phyloP scores from a whole-genome alignment of 1,140 invertebrate species.

The Aphidius ervi region DNA sequence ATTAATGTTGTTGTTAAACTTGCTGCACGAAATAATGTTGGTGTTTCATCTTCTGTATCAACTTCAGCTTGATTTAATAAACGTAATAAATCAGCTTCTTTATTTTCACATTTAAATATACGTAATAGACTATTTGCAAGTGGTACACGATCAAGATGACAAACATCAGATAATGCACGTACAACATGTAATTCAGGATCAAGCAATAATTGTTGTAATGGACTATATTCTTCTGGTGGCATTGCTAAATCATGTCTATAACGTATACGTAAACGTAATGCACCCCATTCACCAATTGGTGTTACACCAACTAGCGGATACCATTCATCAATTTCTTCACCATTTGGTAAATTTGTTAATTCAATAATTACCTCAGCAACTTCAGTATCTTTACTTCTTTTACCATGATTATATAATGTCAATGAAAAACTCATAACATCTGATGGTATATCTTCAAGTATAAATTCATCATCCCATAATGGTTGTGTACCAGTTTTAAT shows the following conservation, averaged over 20 bases:
- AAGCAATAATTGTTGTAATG: conserved; percentile 82
- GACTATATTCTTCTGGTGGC: conserved; percentile 93
- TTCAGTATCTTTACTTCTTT: conserved; percentile 89
- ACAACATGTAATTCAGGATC: conserved; percentile 85
- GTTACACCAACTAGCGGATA: conserved; percentile 84
- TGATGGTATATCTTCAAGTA: conserved; percentile 92
- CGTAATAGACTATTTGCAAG: conserved; percentile 74
- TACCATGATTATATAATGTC: conserved; percentile 89
- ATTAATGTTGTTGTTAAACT: conserved; percentile 92
- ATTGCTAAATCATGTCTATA: conserved; percentile 87
- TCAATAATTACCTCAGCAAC: conserved; percentile 86
- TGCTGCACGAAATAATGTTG: conserved; percentile 88
- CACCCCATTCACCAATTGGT: conserved; percentile 91
- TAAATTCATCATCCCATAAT: conserved; percentile 92
- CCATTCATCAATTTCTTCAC: conserved; percentile 90
- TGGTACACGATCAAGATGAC: conserved; percentile 82
- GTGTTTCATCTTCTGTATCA: conserved; percentile 85
- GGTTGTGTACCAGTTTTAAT: conserved; percentile 81
- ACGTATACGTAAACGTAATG: conserved; percentile 80
- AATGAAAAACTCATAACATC: conserved; percentile 90
- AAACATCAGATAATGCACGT: conserved; percentile 82
- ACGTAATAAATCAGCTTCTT: conserved; percentile 84
- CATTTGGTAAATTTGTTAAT: conserved; percentile 75
- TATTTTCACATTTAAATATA: conserved; percentile 78
- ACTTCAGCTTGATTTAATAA: conserved; percentile 88